Base-by-base conservation (phyloP, 2,888 invertebrate species). In the Coenonympha glycerion region DNA sequence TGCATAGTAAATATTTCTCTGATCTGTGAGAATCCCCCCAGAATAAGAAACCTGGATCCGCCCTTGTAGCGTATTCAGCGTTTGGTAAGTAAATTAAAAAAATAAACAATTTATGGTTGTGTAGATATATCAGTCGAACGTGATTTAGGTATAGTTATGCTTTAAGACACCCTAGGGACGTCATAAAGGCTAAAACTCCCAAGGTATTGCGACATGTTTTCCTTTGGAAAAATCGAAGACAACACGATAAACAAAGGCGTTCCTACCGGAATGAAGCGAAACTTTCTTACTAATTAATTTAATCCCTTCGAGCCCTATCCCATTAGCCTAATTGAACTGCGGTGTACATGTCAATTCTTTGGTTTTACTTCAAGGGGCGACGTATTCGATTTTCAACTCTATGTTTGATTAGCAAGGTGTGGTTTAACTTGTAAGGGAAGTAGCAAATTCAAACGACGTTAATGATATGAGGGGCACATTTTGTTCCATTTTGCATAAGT, bases 281-380 rank as follows among this genome's bases (percentile, higher is more conserved):
- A 86, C 80, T 85, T 86, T 84, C 83, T 83, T 83, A 79, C 84
- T 85, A 86, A 86, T 86, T 86, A 85, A 86, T 84, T 82, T 82
- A 84, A 86, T 86, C 85, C 85, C 83, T 85, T 83, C 76, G 77
- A 83, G 82, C 81, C 81, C 75, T 78, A 74, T 71, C 79, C 86
- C 84, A 86, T 86, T 86, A 85, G 74, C 79, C 83, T 86, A 86
- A 86, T 86, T 86, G 85, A 86, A 86, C 81, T 83, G 85, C 76
- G 84, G 82, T 83, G 84, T 85, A 84, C 84, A 83, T 83, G 83
- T 85, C 85, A 83, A 85, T 86, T 85, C 83, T 83, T 84, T 82
- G 71, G 73, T 76, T 65, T 65, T 69, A 66, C 67, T 70, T 65
- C 50, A 37, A 26, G 28, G 33, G 22, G 6, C 6, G 26, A 26